Evolutionary conservation across 1,140 invertebrate species (phyloP).

Genomic region (Polypedilum pembai): DNA sequence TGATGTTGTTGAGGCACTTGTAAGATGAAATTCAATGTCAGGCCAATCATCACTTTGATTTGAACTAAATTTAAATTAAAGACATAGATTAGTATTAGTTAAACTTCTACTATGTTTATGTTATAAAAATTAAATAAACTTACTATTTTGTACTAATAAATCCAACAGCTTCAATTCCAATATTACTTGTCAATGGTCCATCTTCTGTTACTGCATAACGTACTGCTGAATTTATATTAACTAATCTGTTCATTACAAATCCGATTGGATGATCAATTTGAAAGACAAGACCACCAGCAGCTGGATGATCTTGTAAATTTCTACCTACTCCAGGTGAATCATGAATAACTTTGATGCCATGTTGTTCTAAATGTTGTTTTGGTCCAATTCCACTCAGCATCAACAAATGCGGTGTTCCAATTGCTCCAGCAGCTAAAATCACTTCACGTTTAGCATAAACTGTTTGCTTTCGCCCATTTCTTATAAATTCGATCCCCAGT

Average conservation of each 20-base stretch:
- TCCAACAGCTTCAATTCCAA: slow-evolving; percentile 74
- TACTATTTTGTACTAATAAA: slow-evolving; percentile 78
- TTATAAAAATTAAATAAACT: too few species aligned
- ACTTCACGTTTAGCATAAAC: slow-evolving; percentile 69
- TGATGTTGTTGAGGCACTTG: slow-evolving; percentile 67
- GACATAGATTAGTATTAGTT: too few species aligned
- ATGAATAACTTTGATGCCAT: slow-evolving; percentile 58
- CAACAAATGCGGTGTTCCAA: slow-evolving; percentile 70
- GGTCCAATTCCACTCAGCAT: slow-evolving; percentile 82
- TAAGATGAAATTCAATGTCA: slow-evolving; percentile 82
- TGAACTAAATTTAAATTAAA: too few species aligned
- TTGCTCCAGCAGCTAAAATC: slow-evolving; percentile 67
- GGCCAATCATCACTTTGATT: slow-evolving; percentile 79
- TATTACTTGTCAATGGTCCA: slow-evolving; percentile 72
- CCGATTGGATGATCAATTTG: slow-evolving; percentile 71
- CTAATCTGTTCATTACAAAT: slow-evolving; percentile 63
- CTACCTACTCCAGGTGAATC: slow-evolving; percentile 68
- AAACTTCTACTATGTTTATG: too few species aligned
- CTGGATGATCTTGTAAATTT: slow-evolving; percentile 80
- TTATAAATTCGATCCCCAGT: slow-evolving; percentile 69
- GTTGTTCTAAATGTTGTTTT: slow-evolving; percentile 55
- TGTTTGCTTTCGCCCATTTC: slow-evolving; percentile 54
- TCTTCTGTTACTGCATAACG: slow-evolving; percentile 69
- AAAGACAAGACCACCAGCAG: slow-evolving; percentile 69
- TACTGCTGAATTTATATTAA: slow-evolving; percentile 68